Evolutionary conservation across 2,113 vertebrate species (phyloP).

Genomic region (Prionailurus bengalensis): DNA sequence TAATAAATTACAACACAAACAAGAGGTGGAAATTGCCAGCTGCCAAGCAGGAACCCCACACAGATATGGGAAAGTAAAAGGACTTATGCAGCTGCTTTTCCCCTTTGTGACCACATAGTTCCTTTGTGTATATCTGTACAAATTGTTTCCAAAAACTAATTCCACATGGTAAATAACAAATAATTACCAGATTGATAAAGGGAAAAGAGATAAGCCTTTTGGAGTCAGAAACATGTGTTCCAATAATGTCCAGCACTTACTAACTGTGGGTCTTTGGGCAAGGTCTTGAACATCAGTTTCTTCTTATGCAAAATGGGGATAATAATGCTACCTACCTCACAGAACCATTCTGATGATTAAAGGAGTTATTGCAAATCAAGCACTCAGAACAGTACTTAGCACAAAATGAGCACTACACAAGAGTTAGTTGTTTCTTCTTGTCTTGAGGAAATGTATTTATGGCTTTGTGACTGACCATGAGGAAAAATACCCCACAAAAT

Average conservation of each 20-base stretch:
- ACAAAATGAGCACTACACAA: not conserved
- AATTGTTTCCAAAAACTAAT: slow-evolving; percentile 46
- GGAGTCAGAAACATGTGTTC: not conserved
- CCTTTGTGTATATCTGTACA: not conserved
- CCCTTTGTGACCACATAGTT: not conserved
- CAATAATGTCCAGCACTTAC: not conserved
- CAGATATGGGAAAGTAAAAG: not conserved
- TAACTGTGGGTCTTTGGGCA: not conserved
- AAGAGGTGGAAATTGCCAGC: not conserved
- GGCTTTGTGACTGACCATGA: not conserved
- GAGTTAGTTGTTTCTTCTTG: not conserved
- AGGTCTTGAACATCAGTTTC: not conserved
- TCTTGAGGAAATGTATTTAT: not conserved
- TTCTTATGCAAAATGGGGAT: not conserved
- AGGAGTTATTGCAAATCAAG: not conserved
- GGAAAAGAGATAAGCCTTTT: not conserved
- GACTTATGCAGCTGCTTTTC: not conserved
- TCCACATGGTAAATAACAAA: not conserved
- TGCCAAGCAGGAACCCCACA: not conserved
- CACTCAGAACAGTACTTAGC: not conserved
- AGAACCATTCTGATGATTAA: not conserved
- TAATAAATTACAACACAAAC: slow-evolving; percentile 1
- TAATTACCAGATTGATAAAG: not conserved
- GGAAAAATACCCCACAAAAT: not conserved
- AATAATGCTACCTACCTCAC: not conserved